Percentiles rank a stretch among this genome's conserved stretches.
Conservation (phyloP, 2,888 invertebrate genomes). For the Neoaliturus tenellus region DNA sequence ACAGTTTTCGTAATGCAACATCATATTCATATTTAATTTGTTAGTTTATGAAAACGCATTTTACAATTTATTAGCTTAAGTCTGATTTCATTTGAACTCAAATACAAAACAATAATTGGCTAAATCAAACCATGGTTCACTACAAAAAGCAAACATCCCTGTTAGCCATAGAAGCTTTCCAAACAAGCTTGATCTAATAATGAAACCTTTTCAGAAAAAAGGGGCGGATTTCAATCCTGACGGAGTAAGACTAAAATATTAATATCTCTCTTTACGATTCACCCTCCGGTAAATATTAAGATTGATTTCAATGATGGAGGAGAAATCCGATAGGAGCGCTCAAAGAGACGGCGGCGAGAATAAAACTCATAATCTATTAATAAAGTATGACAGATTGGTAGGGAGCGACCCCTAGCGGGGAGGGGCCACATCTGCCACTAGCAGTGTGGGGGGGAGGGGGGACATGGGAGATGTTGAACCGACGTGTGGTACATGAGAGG, state of each 20-base stretch:
- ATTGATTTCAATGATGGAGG: slow-evolving; percentile 38
- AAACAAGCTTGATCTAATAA: neutral
- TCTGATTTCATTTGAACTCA: no score
- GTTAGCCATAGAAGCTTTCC: no score
- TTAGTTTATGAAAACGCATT: no score
- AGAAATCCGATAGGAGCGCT: slow-evolving; percentile 8
- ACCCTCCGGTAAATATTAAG: slow-evolving; percentile 43
- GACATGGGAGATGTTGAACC: slow-evolving; percentile 28
- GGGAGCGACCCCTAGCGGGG: slow-evolving; percentile 4
- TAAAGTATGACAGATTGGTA: slow-evolving; percentile 50
- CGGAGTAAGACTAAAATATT: slow-evolving; percentile 18
- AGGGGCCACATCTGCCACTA: slow-evolving; percentile 28
- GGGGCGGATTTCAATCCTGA: slow-evolving; percentile 12
- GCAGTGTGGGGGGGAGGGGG: neutral
- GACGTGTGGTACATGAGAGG: slow-evolving; percentile 17
- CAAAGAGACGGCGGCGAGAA: slow-evolving; percentile 6
- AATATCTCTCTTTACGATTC: slow-evolving; percentile 25
- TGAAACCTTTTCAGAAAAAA: neutral
- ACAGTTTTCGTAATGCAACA: no score
- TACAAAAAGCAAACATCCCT: no score
- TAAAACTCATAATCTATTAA: slow-evolving; percentile 54
- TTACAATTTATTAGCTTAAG: no score
- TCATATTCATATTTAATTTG: no score
- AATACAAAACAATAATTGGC: no score
- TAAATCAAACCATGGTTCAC: no score